Evolutionary conservation across 2,888 invertebrate genomes (phyloP), one percentile per base, ranked within the genome.

Genomic region (Labia minor): DNA sequence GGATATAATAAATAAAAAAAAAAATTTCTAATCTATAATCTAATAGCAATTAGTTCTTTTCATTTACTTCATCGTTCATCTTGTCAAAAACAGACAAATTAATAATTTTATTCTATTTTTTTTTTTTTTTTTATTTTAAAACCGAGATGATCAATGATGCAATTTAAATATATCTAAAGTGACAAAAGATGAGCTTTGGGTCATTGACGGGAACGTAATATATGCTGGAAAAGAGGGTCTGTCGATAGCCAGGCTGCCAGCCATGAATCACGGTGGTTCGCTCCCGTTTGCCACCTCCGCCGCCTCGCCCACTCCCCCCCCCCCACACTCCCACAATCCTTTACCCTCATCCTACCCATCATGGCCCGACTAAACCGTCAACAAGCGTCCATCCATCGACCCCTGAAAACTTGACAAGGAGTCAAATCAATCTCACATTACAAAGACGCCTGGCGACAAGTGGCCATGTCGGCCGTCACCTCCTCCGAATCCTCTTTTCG

Each of bases 91-190:
- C 49, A 49, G 49, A 49, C 49, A 49, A 49, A 49, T 49, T 49
- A 49, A 49, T 49, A 49, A 10, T 10, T 49, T 49, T 10, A 8
- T 49, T 10, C 14, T 49, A 10, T 10, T 49, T 49, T 10, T 49
- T 49, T 10, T 49, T 49, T 10, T 49, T 49, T 16, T 49, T 26
- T 3, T 26, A 26, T 8, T 3, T 26, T 8, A 26, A 26, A 14
- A 49, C 3, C n/a, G n/a, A n/a, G 49, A 49, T 49, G 49, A 49
- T 49, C 49, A 49, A 49, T 49, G 49, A 49, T 49, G 49, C 49
- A 49, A 49, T 49, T 49, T 49, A 49, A 49, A 49, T 49, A 49
- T 49, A 49, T 49, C 49, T 14, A 49, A 49, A 49, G 49, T 49
- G 49, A 49, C 49, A 49, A 49, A 49, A 49, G 49, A 49, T 49